A percentile compares a stretch with the other conserved stretches of the same genome.
phyloP scores from a whole-genome alignment of 2,888 invertebrate species.

The Piscicola geometra region DNA sequence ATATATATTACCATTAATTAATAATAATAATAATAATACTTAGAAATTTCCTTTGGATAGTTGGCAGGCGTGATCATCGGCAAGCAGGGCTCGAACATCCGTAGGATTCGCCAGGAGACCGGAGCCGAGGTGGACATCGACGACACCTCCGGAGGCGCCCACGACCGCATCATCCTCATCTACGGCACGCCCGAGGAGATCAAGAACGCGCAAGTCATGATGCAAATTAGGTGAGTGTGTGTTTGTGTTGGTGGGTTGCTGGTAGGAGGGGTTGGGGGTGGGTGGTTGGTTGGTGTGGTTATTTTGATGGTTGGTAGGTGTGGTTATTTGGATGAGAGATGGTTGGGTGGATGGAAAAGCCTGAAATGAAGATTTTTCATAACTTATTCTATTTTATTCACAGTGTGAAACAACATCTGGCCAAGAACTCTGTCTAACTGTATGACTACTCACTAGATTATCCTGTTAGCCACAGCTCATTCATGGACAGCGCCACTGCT shows the following conservation, averaged over 20 bases:
- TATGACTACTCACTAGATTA: too few relatives aligned
- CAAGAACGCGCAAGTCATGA: conserved; percentile 94
- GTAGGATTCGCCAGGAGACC: conserved; percentile 90
- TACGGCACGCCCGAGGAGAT: conserved; percentile 82
- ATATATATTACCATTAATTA: too few relatives aligned
- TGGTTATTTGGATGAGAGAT: not conserved
- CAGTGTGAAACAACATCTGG: conserved; percentile 36
- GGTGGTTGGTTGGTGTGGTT: not conserved
- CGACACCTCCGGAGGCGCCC: conserved; percentile 73
- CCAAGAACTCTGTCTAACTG: conserved; percentile 28
- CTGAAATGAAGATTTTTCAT: not conserved
- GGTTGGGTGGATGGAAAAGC: not conserved
- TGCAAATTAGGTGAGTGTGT: conserved; percentile 84
- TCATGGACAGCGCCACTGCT: too few relatives aligned
- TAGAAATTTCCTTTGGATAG: conserved; percentile 58
- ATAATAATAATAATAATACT: not conserved
- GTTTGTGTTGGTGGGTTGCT: not conserved
- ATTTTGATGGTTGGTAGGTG: not conserved
- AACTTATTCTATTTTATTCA: conserved; percentile 6
- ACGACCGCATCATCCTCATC: conserved; percentile 92
- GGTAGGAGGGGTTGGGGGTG: not conserved
- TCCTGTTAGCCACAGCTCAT: too few relatives aligned
- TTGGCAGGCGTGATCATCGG: conserved; percentile 98
- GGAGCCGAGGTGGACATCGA: conserved; percentile 94
- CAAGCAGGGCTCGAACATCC: conserved; percentile 90